Percentiles rank a stretch among this genome's conserved stretches.
phyloP scores from a whole-genome alignment of 2,888 invertebrate genomes.

The Drosophila yooni region DNA sequence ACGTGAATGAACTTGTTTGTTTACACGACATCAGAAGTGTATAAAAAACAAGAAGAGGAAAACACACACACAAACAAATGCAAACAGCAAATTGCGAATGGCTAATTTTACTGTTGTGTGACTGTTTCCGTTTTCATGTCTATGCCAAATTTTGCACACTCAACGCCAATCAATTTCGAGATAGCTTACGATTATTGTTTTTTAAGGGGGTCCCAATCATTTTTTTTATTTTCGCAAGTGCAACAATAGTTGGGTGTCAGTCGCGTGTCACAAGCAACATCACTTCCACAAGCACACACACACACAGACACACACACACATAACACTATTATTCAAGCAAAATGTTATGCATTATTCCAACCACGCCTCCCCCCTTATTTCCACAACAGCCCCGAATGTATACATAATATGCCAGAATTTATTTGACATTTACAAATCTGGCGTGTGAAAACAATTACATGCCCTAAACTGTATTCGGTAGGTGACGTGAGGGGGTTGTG shows the following conservation, averaged over 20 bases:
- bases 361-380: constrained; percentile 2
- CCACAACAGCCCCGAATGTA: background rate
- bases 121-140: constrained; percentile 61
- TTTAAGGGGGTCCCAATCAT: constrained; percentile 19
- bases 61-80: constrained; percentile 8
- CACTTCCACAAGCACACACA: constrained; percentile 22
- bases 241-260: constrained; percentile 47
- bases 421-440: constrained; percentile 71
- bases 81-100: constrained; percentile 14
- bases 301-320: constrained; percentile 2
- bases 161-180: constrained; percentile 74
- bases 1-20: constrained; percentile 74
- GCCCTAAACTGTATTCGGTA: constrained; percentile 21
- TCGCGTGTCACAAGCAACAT: constrained; percentile 63
- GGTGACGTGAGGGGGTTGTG: background rate
- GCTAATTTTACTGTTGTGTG: constrained; percentile 27
- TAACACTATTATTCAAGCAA: constrained; percentile 8
- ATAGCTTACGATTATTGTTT: constrained; percentile 75
- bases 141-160: constrained; percentile 65
- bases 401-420: constrained; percentile 69
- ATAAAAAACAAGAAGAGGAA: constrained; percentile 25
- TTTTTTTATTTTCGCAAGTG: constrained; percentile 17
- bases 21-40: constrained; percentile 50
- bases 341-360: constrained; percentile 36
- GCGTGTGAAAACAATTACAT: constrained; percentile 77